A percentile compares a stretch with the other conserved stretches of the same genome.
phyloP scores from a whole-genome alignment of 2,797 vertebrate genomes.

The Pyrocephalus nanus region DNA sequence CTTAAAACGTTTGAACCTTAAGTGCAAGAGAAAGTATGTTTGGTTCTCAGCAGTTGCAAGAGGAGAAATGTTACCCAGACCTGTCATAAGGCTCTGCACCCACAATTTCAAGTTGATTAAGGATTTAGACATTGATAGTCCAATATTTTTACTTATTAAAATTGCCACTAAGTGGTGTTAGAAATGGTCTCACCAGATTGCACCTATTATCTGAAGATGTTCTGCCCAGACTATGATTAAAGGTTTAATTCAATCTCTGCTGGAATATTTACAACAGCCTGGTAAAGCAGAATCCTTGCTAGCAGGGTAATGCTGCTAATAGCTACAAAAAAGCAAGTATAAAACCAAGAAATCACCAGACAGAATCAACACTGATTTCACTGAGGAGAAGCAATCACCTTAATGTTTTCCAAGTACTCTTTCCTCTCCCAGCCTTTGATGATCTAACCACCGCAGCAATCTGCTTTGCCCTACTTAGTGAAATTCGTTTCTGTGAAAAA shows the following conservation, averaged over 20 bases:
- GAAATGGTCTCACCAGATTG: not conserved
- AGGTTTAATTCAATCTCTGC: not conserved
- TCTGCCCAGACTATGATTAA: not conserved
- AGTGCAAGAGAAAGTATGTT: not conserved
- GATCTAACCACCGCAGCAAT: constrained; percentile 27
- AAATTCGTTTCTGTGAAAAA: not conserved
- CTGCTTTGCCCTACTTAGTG: constrained; percentile 31
- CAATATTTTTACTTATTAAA: not conserved
- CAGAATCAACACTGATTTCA: constrained; percentile 3
- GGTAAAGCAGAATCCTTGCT: not conserved
- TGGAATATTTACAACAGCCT: not conserved
- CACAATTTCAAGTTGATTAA: not conserved
- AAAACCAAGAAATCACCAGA: not conserved
- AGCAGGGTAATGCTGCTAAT: not conserved
- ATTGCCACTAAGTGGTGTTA: not conserved
- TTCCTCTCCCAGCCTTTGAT: not conserved
- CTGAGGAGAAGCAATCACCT: constrained; percentile 5
- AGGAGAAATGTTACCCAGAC: not conserved
- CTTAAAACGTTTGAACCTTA: not conserved
- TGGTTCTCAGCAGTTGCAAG: not conserved
- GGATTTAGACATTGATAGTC: not conserved
- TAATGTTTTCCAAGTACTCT: not conserved
- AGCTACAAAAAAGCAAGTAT: not conserved
- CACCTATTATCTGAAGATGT: not conserved
- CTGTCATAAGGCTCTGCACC: not conserved